Base-by-base conservation (phyloP, 2,113 vertebrate genomes). In the Pachycephala philippinensis region DNA sequence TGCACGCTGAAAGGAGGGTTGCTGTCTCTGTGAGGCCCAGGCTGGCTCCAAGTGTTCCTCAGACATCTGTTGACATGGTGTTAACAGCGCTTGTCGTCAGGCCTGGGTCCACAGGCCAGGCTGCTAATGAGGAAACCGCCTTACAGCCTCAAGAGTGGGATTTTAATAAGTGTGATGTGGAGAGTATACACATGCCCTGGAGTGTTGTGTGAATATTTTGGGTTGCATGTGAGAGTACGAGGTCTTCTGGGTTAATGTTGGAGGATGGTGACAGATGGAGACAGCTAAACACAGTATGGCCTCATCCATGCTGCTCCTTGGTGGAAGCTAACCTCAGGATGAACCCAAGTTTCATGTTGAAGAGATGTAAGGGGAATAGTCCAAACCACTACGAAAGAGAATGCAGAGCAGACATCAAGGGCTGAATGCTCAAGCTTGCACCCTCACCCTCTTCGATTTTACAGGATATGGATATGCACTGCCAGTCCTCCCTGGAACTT, bases 151-250 rank as follows among this genome's bases (percentile, higher is more conserved):
- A 90, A 89, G 86, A 92, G 72, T 66, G 69, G 87, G 86, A 95
- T 92, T 96, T 95, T 90, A 90, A 56, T 93, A 93, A 37, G 89
- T 77, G 96, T 82, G 89, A 93, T 95, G 35, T 90, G 64, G 91
- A 95, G 90, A 95, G 72, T 77, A 74, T 93, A 86, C 90, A 96
- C 91, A 92, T 90, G 84, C 72, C 91, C 72, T 68, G 52, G 83
- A 96, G 93, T 84, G 89, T 87, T 90, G 76, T 81, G 86, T 95
- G 94, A 96, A 93, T 92, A 92, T 92, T 95, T 95, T 92, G 84
- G 89, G 83, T 90, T 90, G 44, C 77, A 74, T 66, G 84, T 89
- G 69, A 95, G 74, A 88, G 69, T 64, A 84, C 0, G 0, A 90
- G 89, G 93, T 92, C 95, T 87, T 90, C 72, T 59, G 86, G 86